Conservation (phyloP, 92 coral and sea anemone genomes). For the Phenganax subtilis region DNA sequence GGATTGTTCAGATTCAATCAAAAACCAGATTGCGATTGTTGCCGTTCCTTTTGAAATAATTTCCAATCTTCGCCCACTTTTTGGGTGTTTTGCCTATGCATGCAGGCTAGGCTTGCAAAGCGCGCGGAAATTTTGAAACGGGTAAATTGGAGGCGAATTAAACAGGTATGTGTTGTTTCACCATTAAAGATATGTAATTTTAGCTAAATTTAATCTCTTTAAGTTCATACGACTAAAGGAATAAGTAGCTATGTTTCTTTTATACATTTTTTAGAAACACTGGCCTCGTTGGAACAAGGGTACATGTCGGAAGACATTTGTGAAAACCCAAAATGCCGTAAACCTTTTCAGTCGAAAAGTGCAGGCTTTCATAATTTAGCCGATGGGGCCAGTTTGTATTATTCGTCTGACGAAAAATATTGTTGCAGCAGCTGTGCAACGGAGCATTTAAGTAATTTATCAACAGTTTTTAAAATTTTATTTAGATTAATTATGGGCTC, state of each 20-base stretch:
- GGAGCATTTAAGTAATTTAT: conserved; percentile 1
- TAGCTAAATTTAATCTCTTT: no score
- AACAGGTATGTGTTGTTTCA: no score
- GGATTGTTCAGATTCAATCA: no score
- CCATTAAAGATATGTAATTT: no score
- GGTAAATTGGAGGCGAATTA: no score
- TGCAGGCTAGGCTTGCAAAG: no score
- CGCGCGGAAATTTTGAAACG: no score
- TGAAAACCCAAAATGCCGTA: conserved; percentile 12
- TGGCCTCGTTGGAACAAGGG: background rate
- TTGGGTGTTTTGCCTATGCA: no score
- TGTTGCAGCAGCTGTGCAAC: conserved; percentile 25
- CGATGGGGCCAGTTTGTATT: background rate
- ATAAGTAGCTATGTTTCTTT: background rate
- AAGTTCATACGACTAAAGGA: no score
- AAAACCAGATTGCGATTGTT: no score
- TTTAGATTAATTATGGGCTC: background rate
- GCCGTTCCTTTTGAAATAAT: no score
- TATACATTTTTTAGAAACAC: background rate
- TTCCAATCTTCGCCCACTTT: no score
- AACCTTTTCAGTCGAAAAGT: background rate
- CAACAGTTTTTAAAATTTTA: background rate
- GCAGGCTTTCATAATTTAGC: conserved; percentile 2
- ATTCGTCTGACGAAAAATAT: conserved; percentile 3
- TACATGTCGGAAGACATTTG: background rate